Evolutionary conservation across 2,797 vertebrate species (phyloP), one percentile per base, ranked within the genome.

Genomic region (Hoplostethus atlanticus): DNA sequence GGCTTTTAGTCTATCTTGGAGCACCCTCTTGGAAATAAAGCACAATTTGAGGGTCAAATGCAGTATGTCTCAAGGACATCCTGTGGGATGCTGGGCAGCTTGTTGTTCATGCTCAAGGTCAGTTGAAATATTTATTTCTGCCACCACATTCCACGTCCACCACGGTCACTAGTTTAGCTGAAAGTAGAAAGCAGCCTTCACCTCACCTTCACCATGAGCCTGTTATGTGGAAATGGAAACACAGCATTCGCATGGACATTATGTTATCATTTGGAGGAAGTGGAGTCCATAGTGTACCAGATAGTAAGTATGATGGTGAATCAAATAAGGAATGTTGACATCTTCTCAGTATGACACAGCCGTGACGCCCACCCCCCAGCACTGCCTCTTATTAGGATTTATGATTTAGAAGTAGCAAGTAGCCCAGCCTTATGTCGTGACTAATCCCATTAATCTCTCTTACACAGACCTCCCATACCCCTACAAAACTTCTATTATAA

Each of bases 351-450:
- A 4, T 42, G 12, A 40, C 21, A 21, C 11, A 1, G n/a, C 58
- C 25, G 8, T 57, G 16, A 38, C 8, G 15, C 16, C 21, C 28
- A 31, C 21, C 34, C 10, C 31, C 11, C 40, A 59, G 16, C 15
- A 3, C 64, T 55, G 31, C 51, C 38, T 30, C 72, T 80, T 71
- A 84, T 69, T 67, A 64, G 36, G 77, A 77, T 77, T 68, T 72
- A 71, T 84, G 10, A 34, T 64, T 34, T 60, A 50, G 62, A 80
- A 68, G 83, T 73, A 77, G 67, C 72, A 66, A 47, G 11, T 71
- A 64, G 73, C 56, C 55, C 13, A 52, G 30, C 57, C 69, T 31
- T 30, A 52, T 65, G 67, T 53, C 50, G 48, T 21, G 6, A 58
- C 62, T 80, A 73, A 82, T 84, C 28, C 30, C 57, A 62, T 80